A percentile compares a stretch with the other conserved stretches of the same genome.
Evolutionary conservation across 1,140 invertebrate species (phyloP).

Genomic region (Manduca sexta): DNA sequence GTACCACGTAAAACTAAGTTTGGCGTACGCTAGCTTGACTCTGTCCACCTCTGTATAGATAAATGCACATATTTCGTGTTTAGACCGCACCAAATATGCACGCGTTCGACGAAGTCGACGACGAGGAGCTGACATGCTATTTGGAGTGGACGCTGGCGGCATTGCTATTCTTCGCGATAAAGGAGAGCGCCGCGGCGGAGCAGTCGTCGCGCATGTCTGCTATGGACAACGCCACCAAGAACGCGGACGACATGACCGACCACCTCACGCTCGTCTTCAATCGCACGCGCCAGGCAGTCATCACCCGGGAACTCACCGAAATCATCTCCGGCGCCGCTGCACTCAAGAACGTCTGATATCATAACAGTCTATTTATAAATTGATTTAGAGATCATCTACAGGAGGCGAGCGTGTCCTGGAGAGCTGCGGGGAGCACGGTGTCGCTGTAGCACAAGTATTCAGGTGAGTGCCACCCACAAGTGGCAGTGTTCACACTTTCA

Average conservation of each 20-base stretch:
- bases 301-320: slow-evolving; percentile 99
- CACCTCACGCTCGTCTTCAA: slow-evolving; percentile 98
- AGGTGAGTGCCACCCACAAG: no score
- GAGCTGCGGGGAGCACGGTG: no score
- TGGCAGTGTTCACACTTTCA: no score
- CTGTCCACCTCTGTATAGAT: no score
- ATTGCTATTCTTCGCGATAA: slow-evolving; percentile 94
- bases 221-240: slow-evolving; percentile 99
- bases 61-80: no score
- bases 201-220: slow-evolving; percentile 99
- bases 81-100: slow-evolving; percentile 83
- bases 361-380: no score
- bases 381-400: no score
- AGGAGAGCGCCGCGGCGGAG: slow-evolving; percentile 96
- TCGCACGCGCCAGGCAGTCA: slow-evolving; percentile 98
- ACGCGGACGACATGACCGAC: slow-evolving; percentile 99
- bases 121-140: slow-evolving; percentile 92
- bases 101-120: slow-evolving; percentile 91
- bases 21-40: no score
- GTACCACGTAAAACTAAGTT: no score
- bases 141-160: slow-evolving; percentile 96
- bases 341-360: no score
- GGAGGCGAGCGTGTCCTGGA: no score
- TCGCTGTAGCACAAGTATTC: no score
- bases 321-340: slow-evolving; percentile 99